These are phyloP conservation scores for Zaprionus ghesquierei DNA, from an alignment of 1,140 invertebrate genomes.

Conservation along the genomic window DNA sequence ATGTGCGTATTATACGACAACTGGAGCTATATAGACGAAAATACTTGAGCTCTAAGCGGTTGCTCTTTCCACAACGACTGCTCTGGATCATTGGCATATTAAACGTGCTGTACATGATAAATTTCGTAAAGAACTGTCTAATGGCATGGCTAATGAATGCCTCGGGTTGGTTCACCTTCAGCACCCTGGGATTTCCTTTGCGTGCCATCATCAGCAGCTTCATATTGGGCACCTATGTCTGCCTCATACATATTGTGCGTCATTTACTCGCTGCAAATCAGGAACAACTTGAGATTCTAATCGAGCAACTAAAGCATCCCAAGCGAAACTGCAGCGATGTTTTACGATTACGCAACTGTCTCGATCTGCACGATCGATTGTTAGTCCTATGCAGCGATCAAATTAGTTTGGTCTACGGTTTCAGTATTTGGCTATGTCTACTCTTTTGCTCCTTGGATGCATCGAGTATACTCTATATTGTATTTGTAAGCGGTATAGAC, in stretches of 20 bases:
- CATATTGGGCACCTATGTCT: constrained; percentile 54
- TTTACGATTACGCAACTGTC: constrained; percentile 39
- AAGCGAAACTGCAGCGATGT: constrained; percentile 31
- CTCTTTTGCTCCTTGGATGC: constrained; percentile 61
- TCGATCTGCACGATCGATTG: constrained; percentile 61
- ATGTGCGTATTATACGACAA: constrained; percentile 50
- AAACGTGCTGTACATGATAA: constrained; percentile 44
- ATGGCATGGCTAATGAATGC: constrained; percentile 39
- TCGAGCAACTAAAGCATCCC: constrained; percentile 16
- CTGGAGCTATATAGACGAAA: constrained; percentile 45
- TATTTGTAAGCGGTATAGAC: constrained; percentile 33
- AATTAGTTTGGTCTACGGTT: constrained; percentile 66
- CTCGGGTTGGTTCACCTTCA: constrained; percentile 37
- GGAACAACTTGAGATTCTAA: constrained; percentile 19
- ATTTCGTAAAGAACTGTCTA: constrained; percentile 33
- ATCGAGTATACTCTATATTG: constrained; percentile 51
- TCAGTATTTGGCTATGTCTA: constrained; percentile 47
- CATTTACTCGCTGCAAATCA: constrained; percentile 48
- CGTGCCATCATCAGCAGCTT: constrained; percentile 64
- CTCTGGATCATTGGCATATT: constrained; percentile 27
- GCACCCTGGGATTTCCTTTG: constrained; percentile 53
- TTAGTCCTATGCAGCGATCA: constrained; percentile 56
- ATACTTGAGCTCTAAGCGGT: constrained; percentile 11
- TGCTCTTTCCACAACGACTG: constrained; percentile 43
- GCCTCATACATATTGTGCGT: constrained; percentile 51